These are phyloP conservation scores for Harpagoxenus sublaevis DNA, from an alignment of 2,888 invertebrate species.

Conservation along the genomic window DNA sequence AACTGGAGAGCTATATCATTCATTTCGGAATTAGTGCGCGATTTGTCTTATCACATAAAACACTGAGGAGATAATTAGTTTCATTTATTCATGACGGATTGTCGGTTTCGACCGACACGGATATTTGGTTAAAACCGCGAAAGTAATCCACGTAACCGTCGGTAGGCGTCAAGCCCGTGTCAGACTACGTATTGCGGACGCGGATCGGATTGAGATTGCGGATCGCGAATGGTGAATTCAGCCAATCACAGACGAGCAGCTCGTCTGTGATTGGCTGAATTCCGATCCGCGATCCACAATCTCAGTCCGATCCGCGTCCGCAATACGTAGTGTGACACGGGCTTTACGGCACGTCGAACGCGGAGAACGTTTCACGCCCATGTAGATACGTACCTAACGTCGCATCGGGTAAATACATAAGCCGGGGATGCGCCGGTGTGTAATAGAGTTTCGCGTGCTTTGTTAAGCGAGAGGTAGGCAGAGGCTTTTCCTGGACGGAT, in stretches of 20 bases:
- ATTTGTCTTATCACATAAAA: slow-evolving; percentile 5
- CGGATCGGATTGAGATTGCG: too few relatives aligned
- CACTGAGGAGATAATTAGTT: not conserved
- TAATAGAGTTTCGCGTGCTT: slow-evolving; percentile 61
- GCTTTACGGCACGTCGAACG: slow-evolving; percentile 39
- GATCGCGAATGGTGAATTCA: too few relatives aligned
- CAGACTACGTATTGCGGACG: too few relatives aligned
- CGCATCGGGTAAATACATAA: slow-evolving; percentile 54
- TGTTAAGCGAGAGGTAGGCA: slow-evolving; percentile 61
- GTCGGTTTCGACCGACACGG: slow-evolving; percentile 22
- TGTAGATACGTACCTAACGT: slow-evolving; percentile 49
- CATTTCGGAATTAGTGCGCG: not conserved
- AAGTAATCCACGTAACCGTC: slow-evolving; percentile 30
- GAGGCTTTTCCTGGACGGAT: slow-evolving; percentile 53
- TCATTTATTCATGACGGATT: not conserved
- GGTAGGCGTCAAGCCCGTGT: slow-evolving; percentile 20
- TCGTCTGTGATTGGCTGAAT: too few relatives aligned
- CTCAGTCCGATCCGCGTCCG: too few relatives aligned
- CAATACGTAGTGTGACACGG: too few relatives aligned
- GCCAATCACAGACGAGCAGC: too few relatives aligned
- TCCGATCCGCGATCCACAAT: too few relatives aligned
- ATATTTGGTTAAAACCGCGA: slow-evolving; percentile 28
- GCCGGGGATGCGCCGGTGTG: slow-evolving; percentile 47
- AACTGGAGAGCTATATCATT: not conserved
- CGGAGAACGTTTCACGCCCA: slow-evolving; percentile 43